Evolutionary conservation across 2,888 invertebrate species (phyloP).

Genomic region (Andricus curvator): DNA sequence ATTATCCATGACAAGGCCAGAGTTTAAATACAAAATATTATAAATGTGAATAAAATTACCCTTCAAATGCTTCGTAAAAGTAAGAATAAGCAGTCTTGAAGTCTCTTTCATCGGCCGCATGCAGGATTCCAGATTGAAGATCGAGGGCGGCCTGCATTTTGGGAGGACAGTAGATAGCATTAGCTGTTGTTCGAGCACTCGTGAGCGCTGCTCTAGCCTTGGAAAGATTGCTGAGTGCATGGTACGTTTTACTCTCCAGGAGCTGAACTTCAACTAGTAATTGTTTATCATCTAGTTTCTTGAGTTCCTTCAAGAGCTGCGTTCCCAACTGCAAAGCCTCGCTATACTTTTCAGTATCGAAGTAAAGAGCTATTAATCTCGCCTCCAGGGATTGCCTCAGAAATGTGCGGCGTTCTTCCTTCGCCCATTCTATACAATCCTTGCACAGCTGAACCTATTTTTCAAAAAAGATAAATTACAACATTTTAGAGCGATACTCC

Average conservation of each 20-base stretch:
- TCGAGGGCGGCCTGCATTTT: conserved; percentile 99
- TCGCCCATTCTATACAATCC: conserved; percentile 99
- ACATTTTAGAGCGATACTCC: neutral
- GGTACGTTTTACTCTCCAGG: conserved; percentile 98
- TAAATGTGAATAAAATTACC: conserved; percentile 80
- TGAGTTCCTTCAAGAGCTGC: conserved; percentile 94
- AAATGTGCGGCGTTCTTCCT: conserved; percentile 97
- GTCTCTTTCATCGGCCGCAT: conserved; percentile 99
- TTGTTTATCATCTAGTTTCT: conserved; percentile 99
- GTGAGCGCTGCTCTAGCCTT: conserved; percentile 98
- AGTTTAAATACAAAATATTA: conserved; percentile 21
- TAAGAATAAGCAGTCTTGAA: conserved; percentile 99
- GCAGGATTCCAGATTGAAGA: conserved; percentile 97
- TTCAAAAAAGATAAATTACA: neutral
- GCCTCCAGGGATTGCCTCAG: conserved; percentile 97
- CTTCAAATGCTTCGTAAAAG: conserved; percentile 99
- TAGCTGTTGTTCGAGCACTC: conserved; percentile 99
- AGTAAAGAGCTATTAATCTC: conserved; percentile 95
- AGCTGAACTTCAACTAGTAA: conserved; percentile 98
- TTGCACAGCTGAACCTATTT: conserved; percentile 88
- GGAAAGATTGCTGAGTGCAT: conserved; percentile 97
- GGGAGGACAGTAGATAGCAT: conserved; percentile 99
- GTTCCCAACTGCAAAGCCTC: conserved; percentile 93
- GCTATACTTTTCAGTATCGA: conserved; percentile 93
- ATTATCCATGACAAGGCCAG: neutral